phyloP scores from a whole-genome alignment of 2,888 invertebrate species.

The Pseudeuparius sepicola region DNA sequence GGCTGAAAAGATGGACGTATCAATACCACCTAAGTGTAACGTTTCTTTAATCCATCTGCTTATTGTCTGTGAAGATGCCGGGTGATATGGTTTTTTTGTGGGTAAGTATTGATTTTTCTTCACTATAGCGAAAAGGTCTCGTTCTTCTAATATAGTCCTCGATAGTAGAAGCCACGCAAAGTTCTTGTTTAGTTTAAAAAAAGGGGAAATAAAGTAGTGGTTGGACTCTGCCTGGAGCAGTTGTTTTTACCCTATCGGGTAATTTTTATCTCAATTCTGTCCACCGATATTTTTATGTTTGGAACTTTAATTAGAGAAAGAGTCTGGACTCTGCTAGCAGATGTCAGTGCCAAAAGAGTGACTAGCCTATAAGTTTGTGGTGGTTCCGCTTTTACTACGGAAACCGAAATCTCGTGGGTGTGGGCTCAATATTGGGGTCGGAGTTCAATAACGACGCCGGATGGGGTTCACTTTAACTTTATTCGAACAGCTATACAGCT shows the following conservation, averaged over 20 bases:
- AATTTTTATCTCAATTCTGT: constrained; percentile 6
- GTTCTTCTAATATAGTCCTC: constrained; percentile 5
- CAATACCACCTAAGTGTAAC: constrained; percentile 4
- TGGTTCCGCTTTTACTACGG: too few species aligned
- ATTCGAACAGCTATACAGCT: too few species aligned
- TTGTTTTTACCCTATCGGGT: too few species aligned
- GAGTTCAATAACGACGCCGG: too few species aligned
- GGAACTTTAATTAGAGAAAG: not conserved
- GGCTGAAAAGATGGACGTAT: constrained; percentile 7
- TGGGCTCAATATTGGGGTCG: too few species aligned
- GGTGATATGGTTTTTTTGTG: too few species aligned
- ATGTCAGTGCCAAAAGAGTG: constrained; percentile 6
- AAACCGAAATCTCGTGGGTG: too few species aligned
- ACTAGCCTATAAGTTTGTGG: constrained; percentile 3
- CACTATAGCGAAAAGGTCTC: constrained; percentile 4
- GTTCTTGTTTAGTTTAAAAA: constrained; percentile 7
- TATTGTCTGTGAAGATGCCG: constrained; percentile 5
- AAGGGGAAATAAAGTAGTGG: constrained; percentile 4
- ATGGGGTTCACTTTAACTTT: too few species aligned
- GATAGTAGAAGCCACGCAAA: constrained; percentile 8
- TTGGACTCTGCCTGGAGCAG: too few species aligned
- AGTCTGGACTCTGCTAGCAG: constrained; percentile 2
- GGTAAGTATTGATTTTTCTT: constrained; percentile 7
- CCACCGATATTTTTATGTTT: constrained; percentile 7
- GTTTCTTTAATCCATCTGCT: constrained; percentile 6